phyloP scores from a whole-genome alignment of 2,888 invertebrate species.

The Amiota communis region DNA sequence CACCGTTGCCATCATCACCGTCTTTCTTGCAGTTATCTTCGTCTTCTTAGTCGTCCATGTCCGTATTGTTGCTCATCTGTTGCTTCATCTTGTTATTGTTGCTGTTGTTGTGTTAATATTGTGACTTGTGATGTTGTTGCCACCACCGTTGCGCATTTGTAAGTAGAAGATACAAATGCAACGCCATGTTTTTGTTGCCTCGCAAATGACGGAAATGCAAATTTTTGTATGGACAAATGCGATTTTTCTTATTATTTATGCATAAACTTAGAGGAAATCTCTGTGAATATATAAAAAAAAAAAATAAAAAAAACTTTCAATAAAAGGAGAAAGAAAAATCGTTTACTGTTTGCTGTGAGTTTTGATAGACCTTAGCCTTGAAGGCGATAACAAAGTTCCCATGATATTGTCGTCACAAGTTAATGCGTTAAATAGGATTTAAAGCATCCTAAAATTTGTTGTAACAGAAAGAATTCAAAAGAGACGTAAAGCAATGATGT shows the following conservation, averaged over 20 bases:
- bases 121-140: slow-evolving; percentile 4
- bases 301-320: too few relatives aligned
- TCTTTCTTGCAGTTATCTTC: neutral
- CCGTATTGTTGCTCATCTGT: slow-evolving; percentile 13
- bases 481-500: too few relatives aligned
- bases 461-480: too few relatives aligned
- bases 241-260: slow-evolving; percentile 20
- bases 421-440: too few relatives aligned
- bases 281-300: neutral
- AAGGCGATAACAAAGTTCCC: too few relatives aligned
- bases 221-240: slow-evolving; percentile 25
- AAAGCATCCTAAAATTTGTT: too few relatives aligned
- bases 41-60: neutral
- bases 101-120: neutral
- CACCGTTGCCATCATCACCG: slow-evolving; percentile 1
- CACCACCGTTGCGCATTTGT: slow-evolving; percentile 14
- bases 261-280: neutral
- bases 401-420: too few relatives aligned
- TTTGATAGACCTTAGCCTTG: neutral
- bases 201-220: slow-evolving; percentile 29
- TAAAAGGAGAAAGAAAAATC: neutral
- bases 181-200: slow-evolving; percentile 5
- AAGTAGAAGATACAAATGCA: neutral
- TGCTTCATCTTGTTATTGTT: neutral
- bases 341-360: neutral